phyloP scores from a whole-genome alignment of 1,140 invertebrate species.

The Bombus superbus region DNA sequence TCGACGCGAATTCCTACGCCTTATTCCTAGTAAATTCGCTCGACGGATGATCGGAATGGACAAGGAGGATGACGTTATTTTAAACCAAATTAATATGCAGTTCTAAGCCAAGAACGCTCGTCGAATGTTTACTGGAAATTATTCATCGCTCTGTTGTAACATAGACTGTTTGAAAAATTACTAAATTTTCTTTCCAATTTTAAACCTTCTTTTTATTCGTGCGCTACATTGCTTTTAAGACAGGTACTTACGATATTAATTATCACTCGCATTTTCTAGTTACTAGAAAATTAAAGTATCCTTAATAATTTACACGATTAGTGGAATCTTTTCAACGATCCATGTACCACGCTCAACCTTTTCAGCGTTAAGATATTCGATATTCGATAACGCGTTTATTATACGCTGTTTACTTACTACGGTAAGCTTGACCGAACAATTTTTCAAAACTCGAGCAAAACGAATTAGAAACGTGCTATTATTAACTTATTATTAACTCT shows the following conservation, averaged over 20 bases:
- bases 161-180: background rate
- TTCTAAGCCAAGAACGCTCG: background rate
- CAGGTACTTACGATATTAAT: too few species aligned
- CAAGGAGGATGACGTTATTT: background rate
- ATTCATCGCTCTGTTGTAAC: background rate
- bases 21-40: constrained; percentile 7
- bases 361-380: too few species aligned
- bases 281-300: background rate
- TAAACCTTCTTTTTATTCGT: background rate
- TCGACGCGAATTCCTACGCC: constrained; percentile 3
- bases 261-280: too few species aligned
- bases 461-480: too few species aligned
- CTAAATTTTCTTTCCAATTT: background rate
- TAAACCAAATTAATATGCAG: background rate
- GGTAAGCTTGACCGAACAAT: too few species aligned
- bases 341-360: too few species aligned
- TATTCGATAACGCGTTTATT: too few species aligned
- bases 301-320: background rate
- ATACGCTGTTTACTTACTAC: too few species aligned
- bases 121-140: background rate
- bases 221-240: too few species aligned
- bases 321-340: background rate
- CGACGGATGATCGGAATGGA: background rate
- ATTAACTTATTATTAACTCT: too few species aligned
- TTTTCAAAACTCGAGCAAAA: too few species aligned